Evolutionary conservation across 2,113 vertebrate species (phyloP), one percentile per base, ranked within the genome.

Genomic region (Phaethon lepturus): DNA sequence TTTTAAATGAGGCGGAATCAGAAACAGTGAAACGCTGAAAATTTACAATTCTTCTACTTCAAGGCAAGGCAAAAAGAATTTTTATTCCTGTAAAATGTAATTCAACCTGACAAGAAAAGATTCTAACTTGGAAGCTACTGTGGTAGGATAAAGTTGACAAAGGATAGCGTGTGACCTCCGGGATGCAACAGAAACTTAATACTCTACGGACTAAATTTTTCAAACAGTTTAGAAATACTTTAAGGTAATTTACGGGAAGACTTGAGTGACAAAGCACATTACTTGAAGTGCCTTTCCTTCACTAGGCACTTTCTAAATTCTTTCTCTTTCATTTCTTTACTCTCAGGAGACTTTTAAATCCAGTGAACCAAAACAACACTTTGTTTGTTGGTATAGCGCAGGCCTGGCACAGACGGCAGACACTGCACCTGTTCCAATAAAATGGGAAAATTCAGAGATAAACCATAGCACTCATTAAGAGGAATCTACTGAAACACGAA

Each of bases 381-480:
- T 90, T 89, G 94, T 96, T 97, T 97, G 96, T 93, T 72, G 88
- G 71, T 75, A 38, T 28, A 55, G 88, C 26, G 44, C 23, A 2
- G 72, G 56, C 82, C 90, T 95, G 92, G 96, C 94, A 91, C 89
- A 73, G 87, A 95, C 90, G 95, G 90, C 69, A 84, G 95, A 59
- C 86, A 69, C 10, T 88, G 97, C 98, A 98, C 98, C 98, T 98
- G 98, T 95, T 97, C 96, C 94, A 95, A 78, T 95, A 97, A 97
- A 97, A 89, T 2, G 42, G 97, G 97, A 74, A 90, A 88, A 95
- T 2, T 4, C 14, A 23, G 94, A 97, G 97, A 98, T 93, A 95
- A 97, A 94, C 80, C 95, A 73, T 86, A 80, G 96, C 77, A 23
- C 81, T 95, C 96, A 86, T 97, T 92, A 93, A 49, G 55, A 67